These are phyloP conservation scores for Pissodes strobi DNA, from an alignment of 1,140 invertebrate genomes.

Conservation along the genomic window DNA sequence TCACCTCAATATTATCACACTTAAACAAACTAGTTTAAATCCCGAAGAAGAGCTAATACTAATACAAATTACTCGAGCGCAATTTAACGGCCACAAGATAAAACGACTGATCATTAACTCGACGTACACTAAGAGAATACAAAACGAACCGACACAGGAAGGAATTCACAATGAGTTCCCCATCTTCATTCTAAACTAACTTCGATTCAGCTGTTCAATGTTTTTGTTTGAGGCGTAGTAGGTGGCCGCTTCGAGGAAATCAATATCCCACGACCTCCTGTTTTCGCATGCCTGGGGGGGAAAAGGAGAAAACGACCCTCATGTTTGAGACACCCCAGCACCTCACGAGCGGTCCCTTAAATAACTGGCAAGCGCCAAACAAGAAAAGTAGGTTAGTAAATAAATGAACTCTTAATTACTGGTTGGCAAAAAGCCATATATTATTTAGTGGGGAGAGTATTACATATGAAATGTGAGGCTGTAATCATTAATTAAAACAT, in stretches of 20 bases:
- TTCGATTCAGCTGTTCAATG: slow-evolving; percentile 26
- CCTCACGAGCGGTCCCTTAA: too few species aligned
- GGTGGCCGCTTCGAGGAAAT: slow-evolving; percentile 20
- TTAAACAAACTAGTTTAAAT: too few species aligned
- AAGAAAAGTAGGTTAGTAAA: too few species aligned
- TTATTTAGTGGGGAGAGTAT: too few species aligned
- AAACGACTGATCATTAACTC: not conserved
- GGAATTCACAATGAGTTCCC: slow-evolving; percentile 11
- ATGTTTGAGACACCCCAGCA: not conserved
- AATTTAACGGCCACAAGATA: too few species aligned
- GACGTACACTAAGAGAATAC: slow-evolving; percentile 8
- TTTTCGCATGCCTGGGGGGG: slow-evolving; percentile 10
- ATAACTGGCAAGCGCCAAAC: not conserved
- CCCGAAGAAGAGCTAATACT: too few species aligned
- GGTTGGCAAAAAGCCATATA: too few species aligned
- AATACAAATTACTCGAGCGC: too few species aligned
- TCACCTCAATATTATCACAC: too few species aligned
- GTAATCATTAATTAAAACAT: too few species aligned
- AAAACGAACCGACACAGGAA: not conserved
- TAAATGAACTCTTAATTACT: too few species aligned
- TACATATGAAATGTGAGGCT: too few species aligned
- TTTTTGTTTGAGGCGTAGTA: slow-evolving; percentile 22
- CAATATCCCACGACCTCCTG: slow-evolving; percentile 25
- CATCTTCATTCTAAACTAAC: slow-evolving; percentile 2
- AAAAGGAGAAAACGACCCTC: not conserved